phyloP scores from a whole-genome alignment of 1,140 invertebrate genomes.

The Drosophila serrata region DNA sequence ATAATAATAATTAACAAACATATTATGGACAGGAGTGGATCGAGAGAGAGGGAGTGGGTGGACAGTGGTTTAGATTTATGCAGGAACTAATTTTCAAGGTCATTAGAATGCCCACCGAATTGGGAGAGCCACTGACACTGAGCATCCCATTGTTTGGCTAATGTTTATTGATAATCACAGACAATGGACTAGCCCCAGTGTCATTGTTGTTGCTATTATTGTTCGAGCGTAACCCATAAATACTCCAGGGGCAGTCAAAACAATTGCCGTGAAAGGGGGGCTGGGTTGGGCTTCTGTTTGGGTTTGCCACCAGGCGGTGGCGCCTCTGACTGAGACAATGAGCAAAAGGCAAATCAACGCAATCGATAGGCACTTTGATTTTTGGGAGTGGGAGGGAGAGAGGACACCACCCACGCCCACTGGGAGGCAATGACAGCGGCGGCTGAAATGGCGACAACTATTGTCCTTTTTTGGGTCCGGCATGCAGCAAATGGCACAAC shows the following conservation, averaged over 20 bases:
- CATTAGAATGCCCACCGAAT: slow-evolving; percentile 70
- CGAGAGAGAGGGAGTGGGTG: background rate
- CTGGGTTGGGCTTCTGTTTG: slow-evolving; percentile 5
- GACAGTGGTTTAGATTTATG: slow-evolving; percentile 55
- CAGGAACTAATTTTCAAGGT: slow-evolving; percentile 85
- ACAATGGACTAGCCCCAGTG: slow-evolving; percentile 66
- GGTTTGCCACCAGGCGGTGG: slow-evolving; percentile 16
- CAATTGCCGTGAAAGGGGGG: slow-evolving; percentile 52
- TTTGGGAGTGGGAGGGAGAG: no score
- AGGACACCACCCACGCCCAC: no score
- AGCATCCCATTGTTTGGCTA: slow-evolving; percentile 74
- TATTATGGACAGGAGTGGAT: slow-evolving; percentile 20
- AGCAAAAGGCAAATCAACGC: slow-evolving; percentile 74
- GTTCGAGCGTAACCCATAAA: slow-evolving; percentile 83
- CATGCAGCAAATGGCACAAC: slow-evolving; percentile 81
- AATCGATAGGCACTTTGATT: slow-evolving; percentile 82
- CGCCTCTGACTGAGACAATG: slow-evolving; percentile 64
- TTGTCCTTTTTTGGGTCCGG: slow-evolving; percentile 72
- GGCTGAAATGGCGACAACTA: slow-evolving; percentile 40
- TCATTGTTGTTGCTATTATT: slow-evolving; percentile 52
- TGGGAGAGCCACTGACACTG: slow-evolving; percentile 52
- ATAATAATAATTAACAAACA: slow-evolving; percentile 72
- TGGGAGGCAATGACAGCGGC: background rate
- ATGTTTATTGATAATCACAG: slow-evolving; percentile 80
- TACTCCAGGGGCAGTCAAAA: slow-evolving; percentile 75